Evolutionary conservation across 2,888 invertebrate species (phyloP), one percentile per base, ranked within the genome.

Genomic region (Leptothorax acervorum): DNA sequence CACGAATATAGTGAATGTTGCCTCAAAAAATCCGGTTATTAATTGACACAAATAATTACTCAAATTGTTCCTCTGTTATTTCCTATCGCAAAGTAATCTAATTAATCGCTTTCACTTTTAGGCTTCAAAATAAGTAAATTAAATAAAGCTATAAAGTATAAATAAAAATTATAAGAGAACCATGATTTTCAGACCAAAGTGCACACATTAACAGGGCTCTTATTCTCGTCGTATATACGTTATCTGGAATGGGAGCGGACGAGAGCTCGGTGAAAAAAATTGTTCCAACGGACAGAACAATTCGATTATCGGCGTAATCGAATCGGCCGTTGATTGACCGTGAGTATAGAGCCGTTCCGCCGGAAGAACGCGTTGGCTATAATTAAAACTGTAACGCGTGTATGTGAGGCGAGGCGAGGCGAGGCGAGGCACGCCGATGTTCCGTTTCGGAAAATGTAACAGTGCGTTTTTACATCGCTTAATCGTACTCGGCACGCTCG

Each of bases 281-380:
- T 60, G 71, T 71, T 79, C 73, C 71, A 79, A 71, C 79, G 79
- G 18, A 79, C 70, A 55, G 79, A 71, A 79, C 79, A 79, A 79
- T 79, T 79, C 71, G 79, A 79, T 79, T 79, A 79, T 71, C 79
- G 60, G 9, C 39, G 71, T 79, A 71, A 79, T 79, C 73, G 73
- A 79, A 79, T 79, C 45, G 79, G 60, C 12, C 79, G 79, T 79
- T 79, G 79, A 79, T 79, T 79, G 79, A 79, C 79, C 79, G 71
- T 79, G 79, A 79, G 79, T 79, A 76, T 39, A 71, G 79, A 79
- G 60, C 79, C 71, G 73, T 28, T 79, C 71, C 73, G 45, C 48
- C 73, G 79, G 79, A 79, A 82, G 82, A 82, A 66, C 35, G 55
- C 79, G 78, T 79, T 65, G 65, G 31, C 82, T 78, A 65, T 82